Base-by-base conservation (phyloP, 2,797 vertebrate genomes). In the Rousettus madagascariensis region DNA sequence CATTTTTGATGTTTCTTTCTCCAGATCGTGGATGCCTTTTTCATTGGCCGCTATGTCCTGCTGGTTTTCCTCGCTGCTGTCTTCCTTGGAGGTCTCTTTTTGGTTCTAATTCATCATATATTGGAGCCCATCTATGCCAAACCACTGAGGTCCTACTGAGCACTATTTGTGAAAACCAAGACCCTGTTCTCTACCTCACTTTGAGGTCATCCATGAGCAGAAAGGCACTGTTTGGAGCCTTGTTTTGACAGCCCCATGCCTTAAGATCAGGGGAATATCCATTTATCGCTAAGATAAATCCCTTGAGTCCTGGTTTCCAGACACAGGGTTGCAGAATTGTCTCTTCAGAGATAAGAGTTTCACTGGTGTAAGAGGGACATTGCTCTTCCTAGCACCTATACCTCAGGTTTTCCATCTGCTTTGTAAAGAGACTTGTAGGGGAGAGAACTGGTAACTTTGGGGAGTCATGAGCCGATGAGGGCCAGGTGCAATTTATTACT, bases 1-100 rank as follows among this genome's bases (percentile, higher is more conserved):
- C 28, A 43, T 16, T 1, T 16, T 0, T 59, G 9, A 57, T 33
- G 10, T 63, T 79, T 88, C 30, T 2, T 19, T 91, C 49, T 66
- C 51, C 97, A 99, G 99, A 98, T 99, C 3, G 98, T 99, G 97
- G 99, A 99, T 97, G 90, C 98, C 43, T 98, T 99, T 98, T 98
- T 99, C 97, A 99, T 99, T 0, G 98, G 99, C 49, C 99, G 99
- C 92, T 99, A 99, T 5, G 38, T 99, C 69, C 99, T 99, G 66
- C 98, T 99, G 98, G 98, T 98, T 0, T 19, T 98, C 93, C 98
- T 97, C 92, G 98, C 98, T 15, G 86, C 97, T 13, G 69, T 98
- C 12, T 98, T 99, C 57, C 98, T 99, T 1, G 98, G 98, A 65
- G 98, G 98, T n/a, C 95, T 99, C 69, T 99, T 99, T 98, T 95